A percentile compares a stretch with the other conserved stretches of the same genome.
These are phyloP conservation scores for Ceriagrion tenellum DNA, from an alignment of 2,888 invertebrate species.

Conservation along the genomic window DNA sequence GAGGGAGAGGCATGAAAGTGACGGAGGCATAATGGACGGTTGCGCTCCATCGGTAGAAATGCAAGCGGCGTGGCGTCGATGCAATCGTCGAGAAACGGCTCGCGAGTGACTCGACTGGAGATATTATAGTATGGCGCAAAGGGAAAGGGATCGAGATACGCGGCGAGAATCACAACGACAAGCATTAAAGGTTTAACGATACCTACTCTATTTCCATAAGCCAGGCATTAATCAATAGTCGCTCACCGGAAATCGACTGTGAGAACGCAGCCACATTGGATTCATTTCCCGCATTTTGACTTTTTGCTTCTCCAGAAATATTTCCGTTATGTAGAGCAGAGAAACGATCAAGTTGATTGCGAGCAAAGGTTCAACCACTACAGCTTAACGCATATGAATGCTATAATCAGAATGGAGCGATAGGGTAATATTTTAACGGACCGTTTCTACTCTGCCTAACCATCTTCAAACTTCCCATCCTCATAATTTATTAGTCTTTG, in stretches of 20 bases:
- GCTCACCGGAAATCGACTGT: not conserved
- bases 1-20: not conserved
- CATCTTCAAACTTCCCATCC: too few relatives aligned
- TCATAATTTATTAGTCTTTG: too few relatives aligned
- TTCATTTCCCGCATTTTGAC: not conserved
- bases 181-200: not conserved
- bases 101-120: not conserved
- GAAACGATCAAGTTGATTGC: too few relatives aligned
- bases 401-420: too few relatives aligned
- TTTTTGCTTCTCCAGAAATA: too few relatives aligned
- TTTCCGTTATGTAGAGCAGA: too few relatives aligned
- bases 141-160: not conserved
- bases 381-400: too few relatives aligned
- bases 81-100: not conserved
- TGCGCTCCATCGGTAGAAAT: not conserved
- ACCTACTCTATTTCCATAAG: not conserved
- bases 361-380: too few relatives aligned
- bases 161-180: not conserved
- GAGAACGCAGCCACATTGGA: not conserved
- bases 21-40: not conserved
- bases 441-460: too few relatives aligned
- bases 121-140: not conserved
- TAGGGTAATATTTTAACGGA: too few relatives aligned
- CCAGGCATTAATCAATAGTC: not conserved
- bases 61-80: not conserved